Base-by-base conservation (phyloP, 2,797 vertebrate genomes). In the Neomorphus geoffroyi region DNA sequence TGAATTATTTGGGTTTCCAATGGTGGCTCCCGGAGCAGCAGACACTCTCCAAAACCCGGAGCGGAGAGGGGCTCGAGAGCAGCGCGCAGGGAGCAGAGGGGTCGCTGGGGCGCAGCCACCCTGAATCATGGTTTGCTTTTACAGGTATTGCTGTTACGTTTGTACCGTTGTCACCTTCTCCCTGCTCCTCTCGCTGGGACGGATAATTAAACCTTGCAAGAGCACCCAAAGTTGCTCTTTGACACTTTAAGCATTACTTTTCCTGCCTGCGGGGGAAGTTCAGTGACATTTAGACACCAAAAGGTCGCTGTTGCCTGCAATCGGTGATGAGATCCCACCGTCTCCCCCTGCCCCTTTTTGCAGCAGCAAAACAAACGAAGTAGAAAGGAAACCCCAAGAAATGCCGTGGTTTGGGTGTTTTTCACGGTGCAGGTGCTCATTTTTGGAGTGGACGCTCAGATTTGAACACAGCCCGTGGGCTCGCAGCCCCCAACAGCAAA, bases 1-100 rank as follows among this genome's bases (percentile, higher is more conserved):
- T 18, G 28, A 50, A 37, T 46, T 39, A 6, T 58, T 72, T 10
- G 39, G 58, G n/a, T 57, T 57, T 58, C 51, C 19, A 11, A 8
- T 14, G 2, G 6, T 21, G 58, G 5, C 17, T 61, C 18, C 0
- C 0, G 48, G 80, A 39, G 28, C 32, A 73, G 33, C 2, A 0
- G 45, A 22, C 14, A 1, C 19, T 51, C 13, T 26, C 50, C 69
- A 61, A 69, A 51, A 22, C 2, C 24, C 53, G 5, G 60, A 30
- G 35, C 0, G 0, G 32, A 14, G 88, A n/a, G 48, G 43, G 45
- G 66, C 58, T 75, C 56, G 41, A n/a, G 0, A 0, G 11, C 3
- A 1, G 32, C 53, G 1, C 0, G 0, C n/a, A 15, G 46, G 69
- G 56, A 88, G 89, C 60, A 24, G 72, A 22, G 3, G 10, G 46